A percentile compares a stretch with the other conserved stretches of the same genome.
These are phyloP conservation scores for Drosophila setifemur DNA, from an alignment of 1,140 invertebrate species.

Conservation along the genomic window DNA sequence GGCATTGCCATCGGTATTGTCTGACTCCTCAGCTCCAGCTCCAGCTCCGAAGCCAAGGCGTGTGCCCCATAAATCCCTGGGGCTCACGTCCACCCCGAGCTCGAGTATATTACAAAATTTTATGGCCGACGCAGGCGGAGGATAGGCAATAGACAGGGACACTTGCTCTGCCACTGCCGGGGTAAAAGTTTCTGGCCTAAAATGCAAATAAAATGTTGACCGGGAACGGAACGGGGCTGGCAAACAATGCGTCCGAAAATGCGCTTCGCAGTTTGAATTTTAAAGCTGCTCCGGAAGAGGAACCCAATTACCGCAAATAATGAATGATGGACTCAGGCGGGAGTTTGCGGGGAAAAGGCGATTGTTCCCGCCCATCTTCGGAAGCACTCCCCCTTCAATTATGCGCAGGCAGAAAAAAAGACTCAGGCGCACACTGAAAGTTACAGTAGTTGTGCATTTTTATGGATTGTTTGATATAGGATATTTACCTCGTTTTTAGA, in stretches of 20 bases:
- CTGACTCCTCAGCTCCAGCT: too few species aligned
- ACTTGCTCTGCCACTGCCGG: too few species aligned
- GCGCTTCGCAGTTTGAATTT: conserved; percentile 29
- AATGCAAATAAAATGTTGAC: conserved; percentile 54
- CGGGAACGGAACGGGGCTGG: background rate
- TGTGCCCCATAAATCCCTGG: conserved; percentile 56
- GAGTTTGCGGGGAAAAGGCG: background rate
- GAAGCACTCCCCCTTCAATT: conserved; percentile 23
- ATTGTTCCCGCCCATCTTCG: background rate
- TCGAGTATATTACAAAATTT: conserved; percentile 62
- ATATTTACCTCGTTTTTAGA: too few species aligned
- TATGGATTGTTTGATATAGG: too few species aligned
- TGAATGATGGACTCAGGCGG: conserved; percentile 43
- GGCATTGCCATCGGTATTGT: too few species aligned
- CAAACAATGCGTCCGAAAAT: conserved; percentile 39
- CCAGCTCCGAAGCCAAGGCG: background rate
- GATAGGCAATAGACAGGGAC: conserved; percentile 18
- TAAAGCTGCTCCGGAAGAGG: conserved; percentile 28
- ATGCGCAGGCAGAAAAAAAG: conserved; percentile 38
- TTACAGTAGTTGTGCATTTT: too few species aligned
- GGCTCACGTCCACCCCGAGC: conserved; percentile 40
- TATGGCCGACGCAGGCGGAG: conserved; percentile 42
- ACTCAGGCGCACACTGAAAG: conserved; percentile 27
- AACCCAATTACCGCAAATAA: conserved; percentile 67
- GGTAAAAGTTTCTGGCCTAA: conserved; percentile 20